Evolutionary conservation across 2,797 vertebrate genomes (phyloP).

Genomic region (Cyclura pinguis): DNA sequence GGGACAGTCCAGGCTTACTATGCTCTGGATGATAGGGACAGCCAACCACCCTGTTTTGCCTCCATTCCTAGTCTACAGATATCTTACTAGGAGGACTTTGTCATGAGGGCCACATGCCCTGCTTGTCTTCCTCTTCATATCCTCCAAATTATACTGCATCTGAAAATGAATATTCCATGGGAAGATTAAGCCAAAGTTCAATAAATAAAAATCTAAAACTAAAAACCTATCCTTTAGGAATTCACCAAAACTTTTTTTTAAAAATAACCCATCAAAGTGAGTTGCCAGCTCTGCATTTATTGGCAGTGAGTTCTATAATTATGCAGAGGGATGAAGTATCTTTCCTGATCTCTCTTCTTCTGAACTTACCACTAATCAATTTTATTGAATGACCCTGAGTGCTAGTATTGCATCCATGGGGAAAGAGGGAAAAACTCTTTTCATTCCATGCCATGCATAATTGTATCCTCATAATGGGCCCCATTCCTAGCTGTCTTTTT

Average conservation of each 20-base stretch:
- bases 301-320: neutral
- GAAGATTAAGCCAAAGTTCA: too few species aligned
- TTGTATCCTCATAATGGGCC: neutral
- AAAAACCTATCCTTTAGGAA: neutral
- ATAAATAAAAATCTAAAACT: too few species aligned
- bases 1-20: too few species aligned
- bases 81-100: too few species aligned
- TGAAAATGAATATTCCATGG: neutral
- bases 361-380: neutral
- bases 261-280: neutral
- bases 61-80: neutral
- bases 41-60: too few species aligned
- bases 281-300: neutral
- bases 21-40: neutral
- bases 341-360: neutral
- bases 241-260: neutral
- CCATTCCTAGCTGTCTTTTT: neutral
- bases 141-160: neutral
- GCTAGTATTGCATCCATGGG: neutral
- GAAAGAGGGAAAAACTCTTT: neutral
- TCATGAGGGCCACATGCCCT: neutral
- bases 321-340: neutral
- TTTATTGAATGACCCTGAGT: constrained; percentile 3
- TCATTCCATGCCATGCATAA: neutral
- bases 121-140: neutral